Evolutionary conservation across 1,140 invertebrate species (phyloP), one percentile per base, ranked within the genome.

Genomic region (Cydia pomonella): DNA sequence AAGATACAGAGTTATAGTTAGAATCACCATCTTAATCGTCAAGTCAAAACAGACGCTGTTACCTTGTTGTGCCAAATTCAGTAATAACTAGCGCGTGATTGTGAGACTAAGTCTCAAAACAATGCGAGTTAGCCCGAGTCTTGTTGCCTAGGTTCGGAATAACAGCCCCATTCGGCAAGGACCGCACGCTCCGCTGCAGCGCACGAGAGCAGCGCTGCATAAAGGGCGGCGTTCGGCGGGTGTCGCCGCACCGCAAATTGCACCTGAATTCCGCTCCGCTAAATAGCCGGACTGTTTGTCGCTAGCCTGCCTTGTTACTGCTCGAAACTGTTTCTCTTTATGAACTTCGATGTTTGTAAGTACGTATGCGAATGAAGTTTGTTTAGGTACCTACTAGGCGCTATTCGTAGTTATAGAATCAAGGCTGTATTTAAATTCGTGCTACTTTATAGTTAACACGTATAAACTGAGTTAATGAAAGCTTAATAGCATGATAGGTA

Each of bases 201-300:
- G 18, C 72, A 72, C 47, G 53, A 73, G 27, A 77, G 78, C 75
- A 80, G 72, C 79, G 76, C 76, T 74, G 50, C 72, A 73, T 18
- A 69, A 69, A 69, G 64, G 63, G 63, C 63, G 25, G 25, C 63
- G 64, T 33, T 10, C 64, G 64, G 64, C 38, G 71, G 69, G 33
- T 47, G 71, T 25, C 73, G 71, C 66, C 6, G 72, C 72, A 63
- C 82, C 84, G 74, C 84, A 85, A 86, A 87, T 87, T 83, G 82
- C 77, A 82, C 83, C 85, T 85, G 83, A 80, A 83, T 85, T 87
- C 77, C 79, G 75, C 76, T 74, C 73, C 76, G 81, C 79, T 83
- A 81, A 85, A 84, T 82, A 79, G 64, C 33, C 29, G 29, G 64
- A 69, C 71, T 47, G 71, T 72, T 50, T 72, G 71, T 69, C 27